Evolutionary conservation across 2,797 vertebrate species (phyloP).

Genomic region (Cryptoblepharus egeriae): DNA sequence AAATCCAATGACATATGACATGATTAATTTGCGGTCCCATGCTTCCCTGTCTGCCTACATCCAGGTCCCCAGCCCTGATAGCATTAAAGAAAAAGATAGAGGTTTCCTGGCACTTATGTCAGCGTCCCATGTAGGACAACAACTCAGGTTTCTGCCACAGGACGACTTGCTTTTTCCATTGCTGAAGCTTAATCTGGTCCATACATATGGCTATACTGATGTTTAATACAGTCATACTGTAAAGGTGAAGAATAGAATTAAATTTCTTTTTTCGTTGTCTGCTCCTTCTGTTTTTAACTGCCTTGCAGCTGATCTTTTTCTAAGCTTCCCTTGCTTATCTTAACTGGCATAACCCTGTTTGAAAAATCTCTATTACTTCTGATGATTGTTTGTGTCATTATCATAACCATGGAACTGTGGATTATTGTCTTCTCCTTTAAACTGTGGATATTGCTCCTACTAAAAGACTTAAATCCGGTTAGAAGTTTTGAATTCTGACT

Average conservation of each 20-base stretch:
- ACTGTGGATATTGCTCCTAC: not conserved
- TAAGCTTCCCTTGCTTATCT: slow-evolving; percentile 2
- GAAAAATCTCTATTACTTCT: not conserved
- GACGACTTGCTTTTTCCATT: not conserved
- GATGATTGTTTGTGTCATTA: not conserved
- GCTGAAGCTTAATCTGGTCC: not conserved
- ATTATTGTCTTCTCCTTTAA: not conserved
- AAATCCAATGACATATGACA: no score
- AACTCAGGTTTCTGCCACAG: not conserved
- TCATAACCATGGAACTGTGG: not conserved
- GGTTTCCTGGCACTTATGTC: not conserved
- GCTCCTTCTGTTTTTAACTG: not conserved
- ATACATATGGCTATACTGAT: not conserved
- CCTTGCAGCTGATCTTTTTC: not conserved
- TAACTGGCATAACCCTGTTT: not conserved
- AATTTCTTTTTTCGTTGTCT: not conserved
- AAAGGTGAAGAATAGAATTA: slow-evolving; percentile 5
- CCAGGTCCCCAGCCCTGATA: no score
- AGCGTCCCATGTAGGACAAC: not conserved
- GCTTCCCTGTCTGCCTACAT: no score
- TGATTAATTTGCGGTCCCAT: no score
- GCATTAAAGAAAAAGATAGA: no score
- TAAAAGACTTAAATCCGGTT: not conserved
- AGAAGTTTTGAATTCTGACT: not conserved
- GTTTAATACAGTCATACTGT: not conserved